Conservation (phyloP, 2,888 invertebrate species). For the Notocelia uddmanniana region DNA sequence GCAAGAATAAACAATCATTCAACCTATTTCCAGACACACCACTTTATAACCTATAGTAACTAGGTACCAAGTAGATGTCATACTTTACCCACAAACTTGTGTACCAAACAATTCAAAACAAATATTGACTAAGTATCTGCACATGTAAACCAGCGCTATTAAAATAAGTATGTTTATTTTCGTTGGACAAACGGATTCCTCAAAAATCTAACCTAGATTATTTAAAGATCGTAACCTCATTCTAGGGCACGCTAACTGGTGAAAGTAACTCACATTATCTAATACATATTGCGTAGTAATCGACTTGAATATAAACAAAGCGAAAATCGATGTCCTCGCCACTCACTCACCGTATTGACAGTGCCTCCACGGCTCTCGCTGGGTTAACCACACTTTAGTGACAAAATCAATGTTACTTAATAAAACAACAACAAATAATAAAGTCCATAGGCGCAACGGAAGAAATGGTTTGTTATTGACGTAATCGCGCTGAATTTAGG, state of each 20-base stretch:
- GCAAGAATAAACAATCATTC: slow-evolving; percentile 43
- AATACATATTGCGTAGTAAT: slow-evolving; percentile 23
- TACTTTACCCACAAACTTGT: slow-evolving; percentile 2
- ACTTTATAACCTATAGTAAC: neutral
- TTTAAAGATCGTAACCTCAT: slow-evolving; percentile 77
- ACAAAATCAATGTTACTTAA: slow-evolving; percentile 55
- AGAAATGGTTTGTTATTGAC: slow-evolving; percentile 61
- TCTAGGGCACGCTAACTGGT: slow-evolving; percentile 65
- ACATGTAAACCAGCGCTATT: slow-evolving; percentile 12
- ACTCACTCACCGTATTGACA: slow-evolving; percentile 71
- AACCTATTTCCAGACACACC: slow-evolving; percentile 35
- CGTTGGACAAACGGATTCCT: slow-evolving; percentile 60
- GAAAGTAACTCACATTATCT: slow-evolving; percentile 64
- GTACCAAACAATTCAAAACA: slow-evolving; percentile 32
- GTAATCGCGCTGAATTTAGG: slow-evolving; percentile 61
- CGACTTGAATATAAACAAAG: slow-evolving; percentile 48
- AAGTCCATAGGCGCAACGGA: slow-evolving; percentile 56
- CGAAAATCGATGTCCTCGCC: slow-evolving; percentile 54
- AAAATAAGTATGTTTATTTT: slow-evolving; percentile 42
- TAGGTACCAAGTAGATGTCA: neutral
- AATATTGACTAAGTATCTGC: slow-evolving; percentile 2
- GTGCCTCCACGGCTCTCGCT: slow-evolving; percentile 54
- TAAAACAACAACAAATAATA: slow-evolving; percentile 66
- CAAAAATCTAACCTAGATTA: slow-evolving; percentile 73
- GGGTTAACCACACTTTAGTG: slow-evolving; percentile 59